These are phyloP conservation scores for Caenorhabditis imperialis DNA, from an alignment of 2,888 invertebrate species.

Conservation along the genomic window DNA sequence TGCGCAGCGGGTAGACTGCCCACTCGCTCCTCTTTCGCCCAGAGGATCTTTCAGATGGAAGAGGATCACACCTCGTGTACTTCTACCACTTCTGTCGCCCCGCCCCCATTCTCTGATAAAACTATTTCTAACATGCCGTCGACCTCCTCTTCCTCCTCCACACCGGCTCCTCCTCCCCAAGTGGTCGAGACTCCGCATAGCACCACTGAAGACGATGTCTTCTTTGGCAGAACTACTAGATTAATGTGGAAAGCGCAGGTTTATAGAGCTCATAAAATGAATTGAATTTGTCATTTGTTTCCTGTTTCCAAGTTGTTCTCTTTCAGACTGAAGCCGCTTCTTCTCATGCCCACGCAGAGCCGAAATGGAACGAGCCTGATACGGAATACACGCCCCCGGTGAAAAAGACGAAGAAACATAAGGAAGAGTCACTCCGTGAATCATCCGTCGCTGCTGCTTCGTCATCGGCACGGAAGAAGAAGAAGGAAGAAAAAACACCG, in stretches of 20 bases:
- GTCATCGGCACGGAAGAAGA: constrained; percentile 14
- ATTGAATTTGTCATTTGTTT: background rate
- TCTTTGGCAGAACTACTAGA: constrained; percentile 82
- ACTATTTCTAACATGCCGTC: constrained; percentile 12
- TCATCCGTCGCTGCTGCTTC: background rate
- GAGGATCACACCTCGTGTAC: too few relatives aligned
- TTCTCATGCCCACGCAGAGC: constrained; percentile 22
- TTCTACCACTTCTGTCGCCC: too few relatives aligned
- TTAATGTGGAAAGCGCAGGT: constrained; percentile 84
- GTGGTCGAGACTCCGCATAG: background rate
- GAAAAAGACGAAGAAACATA: constrained; percentile 55
- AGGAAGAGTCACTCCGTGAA: background rate
- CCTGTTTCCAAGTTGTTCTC: too few relatives aligned
- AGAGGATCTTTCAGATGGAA: too few relatives aligned
- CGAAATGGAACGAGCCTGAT: constrained; percentile 60
- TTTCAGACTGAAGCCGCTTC: constrained; percentile 39
- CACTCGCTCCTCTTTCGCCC: too few relatives aligned
- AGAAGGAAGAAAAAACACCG: constrained; percentile 31
- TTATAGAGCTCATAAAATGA: constrained; percentile 1
- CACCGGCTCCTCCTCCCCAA: background rate
- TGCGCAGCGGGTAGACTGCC: too few relatives aligned
- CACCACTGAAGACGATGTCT: constrained; percentile 81
- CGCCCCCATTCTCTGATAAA: too few relatives aligned
- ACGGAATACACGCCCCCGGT: constrained; percentile 54
- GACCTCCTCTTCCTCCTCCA: constrained; percentile 2